Conservation (phyloP, 2,797 vertebrate species). For the Buceros bicornis region DNA sequence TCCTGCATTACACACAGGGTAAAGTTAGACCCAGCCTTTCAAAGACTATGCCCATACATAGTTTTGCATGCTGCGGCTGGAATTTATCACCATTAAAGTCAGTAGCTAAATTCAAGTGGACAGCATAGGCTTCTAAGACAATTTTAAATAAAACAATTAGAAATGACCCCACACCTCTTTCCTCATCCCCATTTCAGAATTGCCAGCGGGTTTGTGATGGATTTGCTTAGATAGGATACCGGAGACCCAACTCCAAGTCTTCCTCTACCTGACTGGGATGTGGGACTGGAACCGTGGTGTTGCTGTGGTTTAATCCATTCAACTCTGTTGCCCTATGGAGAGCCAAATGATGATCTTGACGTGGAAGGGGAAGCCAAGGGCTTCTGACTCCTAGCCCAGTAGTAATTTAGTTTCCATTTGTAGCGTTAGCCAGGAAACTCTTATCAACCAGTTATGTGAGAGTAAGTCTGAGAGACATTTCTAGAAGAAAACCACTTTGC, state of each 20-base stretch:
- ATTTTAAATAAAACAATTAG: not conserved
- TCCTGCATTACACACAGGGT: not conserved
- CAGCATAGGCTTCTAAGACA: not conserved
- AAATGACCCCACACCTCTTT: not conserved
- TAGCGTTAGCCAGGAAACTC: not conserved
- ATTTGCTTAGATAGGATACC: not conserved
- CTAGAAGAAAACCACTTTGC: not conserved
- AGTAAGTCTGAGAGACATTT: not conserved
- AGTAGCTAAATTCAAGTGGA: not conserved
- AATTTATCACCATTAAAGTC: not conserved
- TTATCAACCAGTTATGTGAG: not conserved
- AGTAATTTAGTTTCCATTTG: not conserved
- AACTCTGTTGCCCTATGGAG: not conserved
- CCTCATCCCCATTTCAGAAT: not conserved
- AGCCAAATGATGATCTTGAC: not conserved
- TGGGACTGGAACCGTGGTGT: not conserved
- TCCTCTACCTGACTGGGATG: not conserved
- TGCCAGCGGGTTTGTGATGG: not conserved
- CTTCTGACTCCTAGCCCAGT: not conserved
- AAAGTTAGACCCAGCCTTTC: not conserved
- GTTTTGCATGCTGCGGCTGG: not conserved
- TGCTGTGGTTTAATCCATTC: not conserved
- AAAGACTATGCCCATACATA: not conserved
- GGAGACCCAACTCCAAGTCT: not conserved
- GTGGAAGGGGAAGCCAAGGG: not conserved